These are phyloP conservation scores for Dolichopus griseipennis DNA, from an alignment of 2,888 invertebrate species.

Conservation along the genomic window DNA sequence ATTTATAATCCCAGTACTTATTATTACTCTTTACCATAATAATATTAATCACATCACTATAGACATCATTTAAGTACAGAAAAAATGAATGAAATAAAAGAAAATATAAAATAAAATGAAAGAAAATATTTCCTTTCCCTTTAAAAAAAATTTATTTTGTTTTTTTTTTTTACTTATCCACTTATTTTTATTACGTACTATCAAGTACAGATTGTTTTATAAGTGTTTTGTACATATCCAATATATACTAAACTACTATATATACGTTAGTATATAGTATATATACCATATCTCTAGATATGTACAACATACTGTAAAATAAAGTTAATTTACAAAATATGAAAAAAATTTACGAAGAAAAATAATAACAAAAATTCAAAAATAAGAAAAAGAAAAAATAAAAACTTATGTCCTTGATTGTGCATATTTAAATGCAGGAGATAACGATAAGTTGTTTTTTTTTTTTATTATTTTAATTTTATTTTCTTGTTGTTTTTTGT, in stretches of 20 bases:
- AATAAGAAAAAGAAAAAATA: neutral
- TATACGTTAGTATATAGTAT: neutral
- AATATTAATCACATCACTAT: too few relatives aligned
- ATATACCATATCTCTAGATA: neutral
- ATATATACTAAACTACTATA: too few relatives aligned
- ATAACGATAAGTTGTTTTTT: neutral
- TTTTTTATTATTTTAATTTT: neutral
- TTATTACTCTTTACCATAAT: too few relatives aligned
- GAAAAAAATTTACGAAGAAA: too few relatives aligned
- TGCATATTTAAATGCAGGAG: neutral
- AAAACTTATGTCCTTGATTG: neutral
- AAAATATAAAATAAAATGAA: too few relatives aligned
- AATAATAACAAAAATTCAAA: neutral
- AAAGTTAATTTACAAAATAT: neutral
- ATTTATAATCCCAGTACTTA: too few relatives aligned
- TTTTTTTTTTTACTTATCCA: neutral
- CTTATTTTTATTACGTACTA: too few relatives aligned
- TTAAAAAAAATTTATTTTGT: too few relatives aligned
- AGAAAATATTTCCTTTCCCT: too few relatives aligned
- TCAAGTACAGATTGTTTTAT: neutral
- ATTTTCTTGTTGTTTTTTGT: neutral
- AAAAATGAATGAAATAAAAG: too few relatives aligned
- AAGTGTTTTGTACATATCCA: neutral
- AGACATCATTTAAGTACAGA: too few relatives aligned
- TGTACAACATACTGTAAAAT: neutral